phyloP scores from a whole-genome alignment of 2,113 vertebrate genomes.

The Esox niger region DNA sequence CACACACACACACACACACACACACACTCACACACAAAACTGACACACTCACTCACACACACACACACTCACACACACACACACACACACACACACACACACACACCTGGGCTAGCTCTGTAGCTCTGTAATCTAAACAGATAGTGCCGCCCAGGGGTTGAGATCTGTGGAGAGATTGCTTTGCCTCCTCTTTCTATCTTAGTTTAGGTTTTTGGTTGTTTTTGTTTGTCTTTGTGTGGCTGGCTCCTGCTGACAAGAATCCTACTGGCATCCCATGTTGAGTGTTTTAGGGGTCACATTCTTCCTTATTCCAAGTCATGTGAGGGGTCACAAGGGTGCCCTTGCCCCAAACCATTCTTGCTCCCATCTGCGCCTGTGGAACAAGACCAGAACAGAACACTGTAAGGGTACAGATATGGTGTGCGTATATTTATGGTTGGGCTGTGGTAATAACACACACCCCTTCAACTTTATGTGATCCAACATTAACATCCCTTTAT shows the following conservation, averaged over 20 bases:
- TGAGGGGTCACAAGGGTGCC: constrained; percentile 47
- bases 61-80: neutral
- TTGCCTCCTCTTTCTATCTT: constrained; percentile 3
- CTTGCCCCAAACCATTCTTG: constrained; percentile 56
- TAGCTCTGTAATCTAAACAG: constrained; percentile 45
- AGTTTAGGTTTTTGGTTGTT: constrained; percentile 2
- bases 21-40: constrained; percentile 13
- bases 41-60: constrained; percentile 16
- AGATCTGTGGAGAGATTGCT: constrained; percentile 37
- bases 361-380: constrained; percentile 65
- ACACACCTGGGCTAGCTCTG: constrained; percentile 9
- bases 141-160: constrained; percentile 36
- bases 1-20: constrained; percentile 10
- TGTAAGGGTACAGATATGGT: constrained; percentile 15
- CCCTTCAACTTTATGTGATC: constrained; percentile 16
- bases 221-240: neutral
- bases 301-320: constrained; percentile 66
- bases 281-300: constrained; percentile 65
- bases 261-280: constrained; percentile 64
- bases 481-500: constrained; percentile 34
- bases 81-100: constrained; percentile 1
- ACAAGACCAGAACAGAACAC: constrained; percentile 10
- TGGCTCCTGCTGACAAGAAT: constrained; percentile 17
- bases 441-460: neutral
- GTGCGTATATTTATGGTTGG: constrained; percentile 9